phyloP scores from a whole-genome alignment of 2,888 invertebrate genomes.

The Amphipyra tragopoginis region DNA sequence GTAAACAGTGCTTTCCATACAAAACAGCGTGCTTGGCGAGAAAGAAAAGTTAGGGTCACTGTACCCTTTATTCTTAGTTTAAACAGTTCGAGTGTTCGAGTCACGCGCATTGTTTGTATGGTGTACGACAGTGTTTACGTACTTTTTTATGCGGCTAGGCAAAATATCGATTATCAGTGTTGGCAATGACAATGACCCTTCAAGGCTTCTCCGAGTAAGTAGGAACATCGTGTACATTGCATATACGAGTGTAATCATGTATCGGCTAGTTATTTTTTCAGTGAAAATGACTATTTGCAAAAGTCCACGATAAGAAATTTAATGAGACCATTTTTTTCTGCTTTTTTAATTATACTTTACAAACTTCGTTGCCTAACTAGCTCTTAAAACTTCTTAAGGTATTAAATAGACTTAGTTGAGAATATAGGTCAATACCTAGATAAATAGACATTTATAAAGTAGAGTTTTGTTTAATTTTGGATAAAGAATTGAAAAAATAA shows the following conservation, averaged over 20 bases:
- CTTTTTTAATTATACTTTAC: not conserved
- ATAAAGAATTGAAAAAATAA: not conserved
- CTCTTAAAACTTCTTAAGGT: not conserved
- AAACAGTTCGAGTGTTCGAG: slow-evolving; percentile 30
- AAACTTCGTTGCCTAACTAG: not conserved
- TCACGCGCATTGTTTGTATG: slow-evolving; percentile 33
- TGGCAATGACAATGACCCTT: slow-evolving; percentile 83
- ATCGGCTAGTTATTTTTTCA: slow-evolving; percentile 5
- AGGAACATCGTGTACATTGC: slow-evolving; percentile 50
- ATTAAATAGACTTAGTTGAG: not conserved
- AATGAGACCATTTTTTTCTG: not conserved
- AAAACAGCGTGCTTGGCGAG: slow-evolving; percentile 32
- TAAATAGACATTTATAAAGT: slow-evolving; percentile 4
- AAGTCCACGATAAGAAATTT: not conserved
- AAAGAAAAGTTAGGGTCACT: slow-evolving; percentile 29
- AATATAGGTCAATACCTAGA: not conserved
- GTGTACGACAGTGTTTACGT: slow-evolving; percentile 45
- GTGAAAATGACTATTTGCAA: not conserved
- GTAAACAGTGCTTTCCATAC: slow-evolving; percentile 40
- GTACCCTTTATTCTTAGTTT: slow-evolving; percentile 46
- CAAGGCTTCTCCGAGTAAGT: slow-evolving; percentile 67
- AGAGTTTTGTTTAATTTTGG: slow-evolving; percentile 3
- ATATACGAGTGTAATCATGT: slow-evolving; percentile 25
- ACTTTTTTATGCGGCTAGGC: slow-evolving; percentile 69
- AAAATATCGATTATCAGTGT: slow-evolving; percentile 76